Evolutionary conservation across 2,888 invertebrate species (phyloP).

Genomic region (Strigamia crassipes): DNA sequence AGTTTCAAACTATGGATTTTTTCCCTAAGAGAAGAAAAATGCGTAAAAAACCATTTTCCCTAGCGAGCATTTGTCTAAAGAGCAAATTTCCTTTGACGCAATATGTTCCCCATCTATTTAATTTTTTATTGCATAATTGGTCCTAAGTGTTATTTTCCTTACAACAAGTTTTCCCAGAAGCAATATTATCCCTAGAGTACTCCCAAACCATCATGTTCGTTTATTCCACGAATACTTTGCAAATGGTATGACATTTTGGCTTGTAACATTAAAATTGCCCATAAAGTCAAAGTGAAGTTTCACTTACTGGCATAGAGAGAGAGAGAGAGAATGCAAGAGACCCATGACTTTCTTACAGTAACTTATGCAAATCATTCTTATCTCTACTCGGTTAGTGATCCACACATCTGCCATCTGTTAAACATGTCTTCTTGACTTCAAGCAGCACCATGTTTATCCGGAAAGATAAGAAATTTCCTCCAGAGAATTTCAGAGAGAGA

Average conservation of each 20-base stretch:
- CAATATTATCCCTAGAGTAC: conserved; percentile 6
- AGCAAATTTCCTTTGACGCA: neutral
- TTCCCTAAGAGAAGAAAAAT: too few species aligned
- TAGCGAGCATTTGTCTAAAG: neutral
- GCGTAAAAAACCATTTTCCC: neutral
- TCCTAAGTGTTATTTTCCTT: neutral
- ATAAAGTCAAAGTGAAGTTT: conserved; percentile 15
- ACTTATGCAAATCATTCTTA: conserved; percentile 40
- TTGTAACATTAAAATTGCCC: conserved; percentile 15
- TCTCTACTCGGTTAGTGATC: conserved; percentile 22
- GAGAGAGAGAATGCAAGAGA: neutral
- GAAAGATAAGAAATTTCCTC: conserved; percentile 23
- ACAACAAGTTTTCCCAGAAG: conserved; percentile 26
- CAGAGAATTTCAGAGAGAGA: neutral
- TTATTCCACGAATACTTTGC: neutral
- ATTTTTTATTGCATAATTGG: conserved; percentile 22
- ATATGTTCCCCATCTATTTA: neutral
- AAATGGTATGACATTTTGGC: conserved; percentile 10
- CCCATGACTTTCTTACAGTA: conserved; percentile 13
- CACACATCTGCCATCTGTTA: conserved; percentile 17
- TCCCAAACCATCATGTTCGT: neutral
- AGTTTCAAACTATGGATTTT: too few species aligned
- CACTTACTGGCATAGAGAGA: neutral
- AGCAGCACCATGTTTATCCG: conserved; percentile 25
- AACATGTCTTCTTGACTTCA: neutral